Evolutionary conservation across 2,888 invertebrate genomes (phyloP).

Genomic region (Slavum lentiscoides): DNA sequence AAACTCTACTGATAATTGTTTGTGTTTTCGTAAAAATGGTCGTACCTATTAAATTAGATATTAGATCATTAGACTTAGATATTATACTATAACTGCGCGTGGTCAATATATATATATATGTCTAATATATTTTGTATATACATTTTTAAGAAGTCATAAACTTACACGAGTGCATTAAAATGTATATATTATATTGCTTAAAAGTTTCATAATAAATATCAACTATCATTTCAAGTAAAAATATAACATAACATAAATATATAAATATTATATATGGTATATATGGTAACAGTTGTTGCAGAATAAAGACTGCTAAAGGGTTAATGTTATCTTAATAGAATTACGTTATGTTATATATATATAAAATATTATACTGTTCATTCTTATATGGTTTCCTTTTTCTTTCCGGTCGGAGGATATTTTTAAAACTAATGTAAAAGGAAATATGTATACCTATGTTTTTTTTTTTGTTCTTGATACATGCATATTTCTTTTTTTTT

Average conservation of each 20-base stretch:
- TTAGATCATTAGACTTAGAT: no score
- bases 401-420: not conserved
- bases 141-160: constrained; percentile 5
- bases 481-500: not conserved
- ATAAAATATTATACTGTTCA: not conserved
- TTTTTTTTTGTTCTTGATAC: not conserved
- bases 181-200: not conserved
- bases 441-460: not conserved
- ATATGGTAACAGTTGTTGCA: constrained; percentile 5
- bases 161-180: not conserved
- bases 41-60: no score
- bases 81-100: no score
- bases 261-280: no score
- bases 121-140: constrained; percentile 4
- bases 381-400: constrained; percentile 8
- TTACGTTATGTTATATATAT: constrained; percentile 9
- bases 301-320: not conserved
- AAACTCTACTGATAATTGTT: no score
- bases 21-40: no score
- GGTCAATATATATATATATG: no score
- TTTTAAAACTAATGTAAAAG: no score
- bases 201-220: constrained; percentile 22
- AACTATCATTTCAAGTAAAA: constrained; percentile 14
- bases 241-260: constrained; percentile 1
- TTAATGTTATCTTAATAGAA: constrained; percentile 13